Evolutionary conservation across 2,888 invertebrate species (phyloP), one percentile per base, ranked within the genome.

Genomic region (Tortrix viridana): DNA sequence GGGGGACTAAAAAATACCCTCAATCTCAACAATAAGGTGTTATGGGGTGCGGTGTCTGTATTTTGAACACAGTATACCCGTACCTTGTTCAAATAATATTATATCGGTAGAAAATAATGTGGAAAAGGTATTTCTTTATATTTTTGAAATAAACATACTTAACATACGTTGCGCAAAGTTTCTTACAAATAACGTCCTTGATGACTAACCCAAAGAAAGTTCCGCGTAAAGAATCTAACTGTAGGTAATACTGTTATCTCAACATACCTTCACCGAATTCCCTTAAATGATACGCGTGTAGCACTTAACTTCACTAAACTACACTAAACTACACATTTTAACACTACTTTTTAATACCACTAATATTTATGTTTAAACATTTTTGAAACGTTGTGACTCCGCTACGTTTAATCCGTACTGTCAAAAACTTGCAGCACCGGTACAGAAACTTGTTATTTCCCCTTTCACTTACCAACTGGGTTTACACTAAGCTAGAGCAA

Each of bases 361-460:
- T 50, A 61, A 50, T 20, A 57, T 62, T 57, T 47, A 52, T 62
- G 56, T 44, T 52, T 37, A 79, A 77, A 83, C 81, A 81, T 83
- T 72, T 74, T 79, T 73, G 68, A 68, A 76, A 74, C 69, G 78
- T 75, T 84, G 74, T 77, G 77, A 76, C 73, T 67, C 69, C 68
- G 80, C 84, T 77, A 80, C 77, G 86, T 85, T 89, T 80, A 79
- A 83, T 82, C 80, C 77, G 82, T 82, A 86, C 87, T 90, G 90
- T 91, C 91, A 92, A 92, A n/a, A 91, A 90, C 86, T 89, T 89
- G 91, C 84, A 82, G 80, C 85, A 87, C 91, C 88, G 88, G 91
- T 88, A 79, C 77, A 74, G 75, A 76, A 77, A 81, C 81, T 82
- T 79, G 81, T 77, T 82, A 76, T 71, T 75, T 26, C 75, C 81